phyloP scores from a whole-genome alignment of 2,797 vertebrate species.

The Macroramphosus scolopax region DNA sequence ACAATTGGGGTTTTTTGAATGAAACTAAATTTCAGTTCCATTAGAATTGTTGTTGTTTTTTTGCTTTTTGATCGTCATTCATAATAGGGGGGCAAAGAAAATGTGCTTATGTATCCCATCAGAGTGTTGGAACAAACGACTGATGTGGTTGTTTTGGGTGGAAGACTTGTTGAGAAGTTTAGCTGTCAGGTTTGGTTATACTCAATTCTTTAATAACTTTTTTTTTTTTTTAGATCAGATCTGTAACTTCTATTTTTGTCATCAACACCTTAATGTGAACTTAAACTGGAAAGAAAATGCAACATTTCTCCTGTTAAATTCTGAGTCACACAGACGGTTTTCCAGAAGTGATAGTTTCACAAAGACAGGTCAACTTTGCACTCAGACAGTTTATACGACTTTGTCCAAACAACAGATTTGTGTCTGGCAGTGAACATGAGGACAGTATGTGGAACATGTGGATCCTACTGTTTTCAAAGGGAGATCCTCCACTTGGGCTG shows the following conservation, averaged over 20 bases:
- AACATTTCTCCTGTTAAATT: conserved; percentile 16
- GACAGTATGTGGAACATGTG: conserved; percentile 32
- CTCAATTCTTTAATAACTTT: no score
- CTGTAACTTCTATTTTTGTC: neutral
- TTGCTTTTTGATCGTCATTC: no score
- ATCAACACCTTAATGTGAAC: neutral
- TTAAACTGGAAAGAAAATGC: conserved; percentile 6
- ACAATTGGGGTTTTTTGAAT: no score
- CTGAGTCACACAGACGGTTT: conserved; percentile 11
- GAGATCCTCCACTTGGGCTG: conserved; percentile 17
- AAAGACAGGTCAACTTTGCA: neutral
- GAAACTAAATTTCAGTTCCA: no score
- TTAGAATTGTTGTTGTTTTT: no score
- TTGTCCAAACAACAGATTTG: conserved; percentile 31
- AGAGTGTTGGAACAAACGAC: no score
- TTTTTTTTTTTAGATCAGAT: no score
- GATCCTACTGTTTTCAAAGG: conserved; percentile 35
- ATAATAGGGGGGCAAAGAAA: no score
- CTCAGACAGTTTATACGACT: conserved; percentile 20
- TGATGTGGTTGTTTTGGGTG: no score
- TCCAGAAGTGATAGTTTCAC: neutral
- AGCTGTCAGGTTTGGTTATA: no score
- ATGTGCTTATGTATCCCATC: no score
- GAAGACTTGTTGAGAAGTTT: no score
- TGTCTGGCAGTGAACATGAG: conserved; percentile 12